Evolutionary conservation across 2,888 invertebrate genomes (phyloP), one percentile per base, ranked within the genome.

Genomic region (Scaptomyza cyrtandrae): DNA sequence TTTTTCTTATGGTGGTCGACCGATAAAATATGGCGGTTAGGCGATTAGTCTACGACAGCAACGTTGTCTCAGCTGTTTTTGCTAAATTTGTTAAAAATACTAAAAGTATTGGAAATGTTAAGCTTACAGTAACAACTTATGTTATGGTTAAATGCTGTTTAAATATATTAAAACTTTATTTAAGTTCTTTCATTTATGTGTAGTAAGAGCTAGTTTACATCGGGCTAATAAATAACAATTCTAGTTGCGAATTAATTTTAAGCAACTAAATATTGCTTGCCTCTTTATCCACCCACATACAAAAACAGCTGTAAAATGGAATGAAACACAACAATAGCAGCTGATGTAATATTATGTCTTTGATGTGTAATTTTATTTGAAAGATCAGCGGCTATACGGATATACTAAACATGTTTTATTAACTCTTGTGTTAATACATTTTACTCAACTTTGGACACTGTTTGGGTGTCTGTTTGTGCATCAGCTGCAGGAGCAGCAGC

Each of bases 1-100:
- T 72, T 85, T 80, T 81, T 65, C 46, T 58, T 60, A 50, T 59
- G 78, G 55, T 63, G 52, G 50, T 67, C 58, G 46, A 43, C 48
- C 66, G 75, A 75, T 72, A 49, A 24, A 19, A 11, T 7, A 13
- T 56, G 61, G 72, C 13, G 76, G 71, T 37, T 3, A 3, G 35
- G 0, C 63, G 70, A 73, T 75, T 16, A 27, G 2, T 37, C 10
- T 6, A 7, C 41, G 44, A 52, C 44, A 41, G 43, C 44, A 70
- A 62, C 72, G 14, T 10, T 67, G 59, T 10, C 13, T 3, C 72
- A 72, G 29, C 57, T 74, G 75, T 54, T 74, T 53, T 46, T 35
- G 24, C 7, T 9, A 39, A 35, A 48, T 14, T 24, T 33, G 27
- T 46, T n/a, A 2, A 66, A 66, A 66, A 66, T 66, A 56, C 66